Conservation (phyloP, 2,113 vertebrate genomes). For the Xerus inauris region DNA sequence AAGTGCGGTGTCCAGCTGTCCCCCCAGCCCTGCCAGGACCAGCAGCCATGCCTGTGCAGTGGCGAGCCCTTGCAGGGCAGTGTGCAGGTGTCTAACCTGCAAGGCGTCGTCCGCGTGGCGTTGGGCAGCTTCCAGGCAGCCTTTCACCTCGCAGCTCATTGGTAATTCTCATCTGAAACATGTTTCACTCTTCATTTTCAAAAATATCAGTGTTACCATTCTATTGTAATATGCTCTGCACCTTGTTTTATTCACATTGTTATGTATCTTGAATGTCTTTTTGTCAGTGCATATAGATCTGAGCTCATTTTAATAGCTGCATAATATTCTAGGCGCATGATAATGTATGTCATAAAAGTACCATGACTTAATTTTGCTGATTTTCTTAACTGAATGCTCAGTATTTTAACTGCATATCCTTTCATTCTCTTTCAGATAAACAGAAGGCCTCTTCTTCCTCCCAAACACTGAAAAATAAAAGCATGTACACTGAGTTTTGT, state of each 20-base stretch:
- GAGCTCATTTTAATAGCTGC: not conserved
- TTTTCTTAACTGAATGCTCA: not conserved
- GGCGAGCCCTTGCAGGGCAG: no score
- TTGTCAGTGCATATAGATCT: not conserved
- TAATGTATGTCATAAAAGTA: not conserved
- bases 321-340: not conserved
- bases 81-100: fast-evolving
- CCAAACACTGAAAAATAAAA: conserved; percentile 71
- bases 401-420: not conserved
- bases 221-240: not conserved
- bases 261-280: not conserved
- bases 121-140: not conserved
- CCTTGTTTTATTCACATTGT: not conserved
- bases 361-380: not conserved
- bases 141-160: not conserved
- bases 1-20: fast-evolving
- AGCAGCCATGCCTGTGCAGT: no score
- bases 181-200: not conserved
- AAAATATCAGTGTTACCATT: not conserved
- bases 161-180: not conserved
- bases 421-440: conserved; percentile 74
- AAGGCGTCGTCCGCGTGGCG: not conserved
- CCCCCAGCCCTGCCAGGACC: fast-evolving
- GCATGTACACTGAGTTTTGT: conserved; percentile 57
- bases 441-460: conserved; percentile 66